phyloP scores from a whole-genome alignment of 2,888 invertebrate species.

The Tetranychus truncatus region DNA sequence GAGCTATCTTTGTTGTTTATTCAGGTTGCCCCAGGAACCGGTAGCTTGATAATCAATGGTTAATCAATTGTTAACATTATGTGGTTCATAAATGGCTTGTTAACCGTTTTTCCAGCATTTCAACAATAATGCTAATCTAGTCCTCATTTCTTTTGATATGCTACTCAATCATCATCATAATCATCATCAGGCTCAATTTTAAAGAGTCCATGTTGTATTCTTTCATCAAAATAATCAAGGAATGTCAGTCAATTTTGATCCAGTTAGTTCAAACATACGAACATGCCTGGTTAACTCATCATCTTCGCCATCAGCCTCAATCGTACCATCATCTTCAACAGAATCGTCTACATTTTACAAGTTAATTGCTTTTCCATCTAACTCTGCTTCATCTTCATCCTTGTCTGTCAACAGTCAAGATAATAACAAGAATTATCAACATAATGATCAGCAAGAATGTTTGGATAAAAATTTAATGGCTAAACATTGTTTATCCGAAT shows the following conservation, averaged over 20 bases:
- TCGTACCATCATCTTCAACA: not conserved
- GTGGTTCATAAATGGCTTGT: no score
- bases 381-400: not conserved
- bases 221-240: not conserved
- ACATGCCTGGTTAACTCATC: not conserved
- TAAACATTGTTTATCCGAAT: not conserved
- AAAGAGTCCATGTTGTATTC: not conserved
- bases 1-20: no score
- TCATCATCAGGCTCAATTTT: not conserved
- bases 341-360: not conserved
- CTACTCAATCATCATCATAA: not conserved
- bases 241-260: conserved; percentile 1
- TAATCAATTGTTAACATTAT: no score
- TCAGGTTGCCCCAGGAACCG: no score
- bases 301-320: not conserved
- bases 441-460: not conserved
- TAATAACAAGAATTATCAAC: not conserved
- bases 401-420: not conserved
- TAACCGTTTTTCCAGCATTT: not conserved
- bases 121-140: not conserved
- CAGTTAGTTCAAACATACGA: not conserved
- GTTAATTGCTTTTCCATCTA: not conserved
- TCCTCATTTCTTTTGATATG: not conserved
- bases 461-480: not conserved
- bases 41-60: no score